A percentile compares a stretch with the other conserved stretches of the same genome.
phyloP scores from a whole-genome alignment of 2,888 invertebrate species.

The Dexiosoma caninum region DNA sequence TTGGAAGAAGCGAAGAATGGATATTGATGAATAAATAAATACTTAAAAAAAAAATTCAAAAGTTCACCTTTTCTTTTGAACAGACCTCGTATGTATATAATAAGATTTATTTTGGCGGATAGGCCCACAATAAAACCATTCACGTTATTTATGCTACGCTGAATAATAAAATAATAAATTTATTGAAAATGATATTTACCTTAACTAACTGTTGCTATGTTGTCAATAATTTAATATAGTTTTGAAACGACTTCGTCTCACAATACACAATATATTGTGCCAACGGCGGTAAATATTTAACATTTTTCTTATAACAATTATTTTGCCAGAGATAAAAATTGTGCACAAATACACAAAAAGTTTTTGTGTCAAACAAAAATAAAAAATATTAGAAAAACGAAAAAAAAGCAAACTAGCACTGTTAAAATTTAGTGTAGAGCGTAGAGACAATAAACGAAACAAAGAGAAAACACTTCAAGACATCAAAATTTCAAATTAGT shows the following conservation, averaged over 20 bases:
- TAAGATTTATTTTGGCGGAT: too few relatives aligned
- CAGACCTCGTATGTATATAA: too few relatives aligned
- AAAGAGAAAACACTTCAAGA: not conserved
- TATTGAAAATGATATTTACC: constrained; percentile 13
- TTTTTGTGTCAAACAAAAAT: not conserved
- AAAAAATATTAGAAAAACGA: not conserved
- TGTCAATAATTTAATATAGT: constrained; percentile 23
- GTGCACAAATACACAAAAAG: not conserved
- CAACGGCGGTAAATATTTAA: constrained; percentile 31
- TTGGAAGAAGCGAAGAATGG: too few relatives aligned
- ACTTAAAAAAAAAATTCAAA: too few relatives aligned
- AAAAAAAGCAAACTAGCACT: not conserved
- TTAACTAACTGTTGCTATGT: constrained; percentile 17
- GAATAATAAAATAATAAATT: not conserved
- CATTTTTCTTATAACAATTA: constrained; percentile 28
- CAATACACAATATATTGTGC: constrained; percentile 51
- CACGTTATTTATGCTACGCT: too few relatives aligned
- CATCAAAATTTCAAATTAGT: too few relatives aligned
- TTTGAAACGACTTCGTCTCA: constrained; percentile 69
- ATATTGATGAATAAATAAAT: too few relatives aligned
- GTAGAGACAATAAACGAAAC: too few relatives aligned
- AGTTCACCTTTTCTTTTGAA: too few relatives aligned
- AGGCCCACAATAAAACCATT: too few relatives aligned
- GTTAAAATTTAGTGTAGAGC: not conserved
- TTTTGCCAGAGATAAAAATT: not conserved